Conservation (phyloP, 2,888 invertebrate species). For the Drosophila nr. perissopoda region DNA sequence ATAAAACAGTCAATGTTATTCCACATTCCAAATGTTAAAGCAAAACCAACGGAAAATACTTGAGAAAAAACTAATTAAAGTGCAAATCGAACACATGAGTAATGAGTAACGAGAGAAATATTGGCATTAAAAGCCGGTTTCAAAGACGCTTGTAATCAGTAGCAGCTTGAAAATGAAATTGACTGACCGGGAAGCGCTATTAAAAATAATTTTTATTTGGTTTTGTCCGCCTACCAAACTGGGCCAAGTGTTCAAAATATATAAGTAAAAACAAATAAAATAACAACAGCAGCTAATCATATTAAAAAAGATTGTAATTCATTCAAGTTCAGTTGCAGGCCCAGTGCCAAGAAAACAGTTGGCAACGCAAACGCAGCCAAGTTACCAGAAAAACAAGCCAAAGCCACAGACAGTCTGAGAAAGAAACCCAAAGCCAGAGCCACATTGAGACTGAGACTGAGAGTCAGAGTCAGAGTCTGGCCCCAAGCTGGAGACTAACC, state of each 20-base stretch:
- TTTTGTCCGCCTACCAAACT: constrained; percentile 32
- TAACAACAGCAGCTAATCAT: constrained; percentile 5
- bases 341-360: constrained; percentile 44
- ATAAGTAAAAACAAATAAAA: neutral
- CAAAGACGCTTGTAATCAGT: constrained; percentile 38
- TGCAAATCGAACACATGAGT: constrained; percentile 7
- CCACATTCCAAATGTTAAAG: too few species aligned
- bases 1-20: neutral
- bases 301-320: constrained; percentile 40
- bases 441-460: neutral
- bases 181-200: constrained; percentile 62
- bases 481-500: constrained; percentile 23
- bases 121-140: constrained; percentile 67
- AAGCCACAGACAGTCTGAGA: constrained; percentile 16
- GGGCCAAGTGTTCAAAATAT: constrained; percentile 65
- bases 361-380: constrained; percentile 47
- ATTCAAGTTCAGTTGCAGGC: constrained; percentile 57
- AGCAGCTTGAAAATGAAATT: constrained; percentile 67
- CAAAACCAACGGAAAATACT: too few species aligned
- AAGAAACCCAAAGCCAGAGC: constrained; percentile 12
- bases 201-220: constrained; percentile 48
- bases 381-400: constrained; percentile 25
- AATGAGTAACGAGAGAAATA: constrained; percentile 32
- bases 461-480: neutral
- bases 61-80: too few species aligned